A percentile compares a stretch with the other conserved stretches of the same genome.
Conservation (phyloP, 2,797 vertebrate genomes). For the Morus bassanus region DNA sequence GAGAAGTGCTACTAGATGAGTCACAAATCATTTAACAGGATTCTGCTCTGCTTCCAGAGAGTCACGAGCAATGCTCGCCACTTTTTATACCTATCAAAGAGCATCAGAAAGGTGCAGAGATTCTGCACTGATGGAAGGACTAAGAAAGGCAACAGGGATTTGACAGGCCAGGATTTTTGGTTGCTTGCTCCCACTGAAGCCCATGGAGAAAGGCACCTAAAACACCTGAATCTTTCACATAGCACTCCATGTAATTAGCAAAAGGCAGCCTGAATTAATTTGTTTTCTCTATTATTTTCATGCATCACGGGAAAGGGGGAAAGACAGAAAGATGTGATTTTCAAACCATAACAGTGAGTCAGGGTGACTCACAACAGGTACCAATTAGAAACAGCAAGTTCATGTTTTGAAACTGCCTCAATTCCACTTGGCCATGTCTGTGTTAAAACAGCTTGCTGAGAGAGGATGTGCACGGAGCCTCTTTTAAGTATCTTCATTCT, state of each 20-base stretch:
- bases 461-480: background rate
- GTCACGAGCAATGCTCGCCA: background rate
- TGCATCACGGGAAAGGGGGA: background rate
- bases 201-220: background rate
- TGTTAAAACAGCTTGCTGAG: background rate
- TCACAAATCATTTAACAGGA: constrained; percentile 13
- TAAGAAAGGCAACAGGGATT: background rate
- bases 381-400: background rate
- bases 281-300: background rate
- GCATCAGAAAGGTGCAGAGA: background rate
- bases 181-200: background rate
- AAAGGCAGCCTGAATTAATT: background rate
- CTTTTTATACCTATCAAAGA: background rate
- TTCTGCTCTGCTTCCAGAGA: background rate
- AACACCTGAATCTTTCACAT: background rate
- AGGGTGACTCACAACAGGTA: background rate
- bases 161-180: background rate
- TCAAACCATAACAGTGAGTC: background rate
- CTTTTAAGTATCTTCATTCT: constrained; percentile 19
- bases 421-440: background rate
- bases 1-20: background rate
- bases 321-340: background rate
- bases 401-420: background rate
- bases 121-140: background rate
- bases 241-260: background rate